phyloP scores from a whole-genome alignment of 2,113 vertebrate species.

The Apteryx owenii region DNA sequence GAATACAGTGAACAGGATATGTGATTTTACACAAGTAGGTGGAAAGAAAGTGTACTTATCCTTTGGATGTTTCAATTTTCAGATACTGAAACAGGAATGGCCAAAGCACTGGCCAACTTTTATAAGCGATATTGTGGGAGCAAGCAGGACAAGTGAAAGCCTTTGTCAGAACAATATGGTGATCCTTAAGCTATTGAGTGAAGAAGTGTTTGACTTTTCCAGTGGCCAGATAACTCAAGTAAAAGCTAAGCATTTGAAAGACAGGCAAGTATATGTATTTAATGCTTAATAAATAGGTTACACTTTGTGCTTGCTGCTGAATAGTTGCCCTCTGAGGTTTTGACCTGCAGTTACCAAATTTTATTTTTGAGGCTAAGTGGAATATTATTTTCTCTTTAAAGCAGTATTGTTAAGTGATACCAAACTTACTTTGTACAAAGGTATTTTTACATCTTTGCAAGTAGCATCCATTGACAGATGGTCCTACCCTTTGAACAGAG shows the following conservation, averaged over 20 bases:
- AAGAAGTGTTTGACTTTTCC: slow-evolving; percentile 99
- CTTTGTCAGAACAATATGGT: slow-evolving; percentile 99
- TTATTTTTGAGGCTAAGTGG: neutral
- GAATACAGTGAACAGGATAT: neutral
- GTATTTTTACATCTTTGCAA: neutral
- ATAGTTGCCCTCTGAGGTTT: neutral
- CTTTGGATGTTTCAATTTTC: neutral
- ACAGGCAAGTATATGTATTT: slow-evolving; percentile 85
- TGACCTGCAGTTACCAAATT: neutral
- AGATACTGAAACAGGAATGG: slow-evolving; percentile 99
- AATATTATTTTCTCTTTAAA: neutral
- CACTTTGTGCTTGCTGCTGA: neutral
- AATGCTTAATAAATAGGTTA: neutral
- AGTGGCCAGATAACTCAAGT: slow-evolving; percentile 99
- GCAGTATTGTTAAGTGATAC: neutral
- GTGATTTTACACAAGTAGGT: neutral
- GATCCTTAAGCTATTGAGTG: slow-evolving; percentile 95
- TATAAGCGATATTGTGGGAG: slow-evolving; percentile 98
- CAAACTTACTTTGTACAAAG: neutral
- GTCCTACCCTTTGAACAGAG: neutral
- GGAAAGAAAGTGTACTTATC: neutral
- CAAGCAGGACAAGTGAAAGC: slow-evolving; percentile 96
- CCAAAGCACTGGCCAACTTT: slow-evolving; percentile 99
- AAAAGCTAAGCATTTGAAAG: slow-evolving; percentile 98
- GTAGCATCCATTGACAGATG: neutral